Evolutionary conservation across 2,113 vertebrate species (phyloP).

Genomic region (Choloepus hoffmanni): DNA sequence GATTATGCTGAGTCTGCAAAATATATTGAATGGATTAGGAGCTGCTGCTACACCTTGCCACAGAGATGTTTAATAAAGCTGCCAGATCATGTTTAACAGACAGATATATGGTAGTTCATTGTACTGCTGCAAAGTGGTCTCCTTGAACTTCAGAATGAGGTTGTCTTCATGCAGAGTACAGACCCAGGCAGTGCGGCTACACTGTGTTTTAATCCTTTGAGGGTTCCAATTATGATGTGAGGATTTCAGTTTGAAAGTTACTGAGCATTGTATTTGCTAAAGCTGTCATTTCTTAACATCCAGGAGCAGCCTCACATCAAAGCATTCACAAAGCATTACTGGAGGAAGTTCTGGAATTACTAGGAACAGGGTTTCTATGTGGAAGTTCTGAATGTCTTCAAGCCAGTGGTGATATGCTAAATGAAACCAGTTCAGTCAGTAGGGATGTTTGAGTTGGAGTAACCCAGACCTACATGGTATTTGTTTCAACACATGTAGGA

Average conservation of each 20-base stretch:
- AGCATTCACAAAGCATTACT: constrained; percentile 87
- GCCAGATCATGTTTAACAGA: constrained; percentile 93
- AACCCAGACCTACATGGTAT: constrained; percentile 95
- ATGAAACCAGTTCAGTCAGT: constrained; percentile 93
- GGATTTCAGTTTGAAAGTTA: constrained; percentile 92
- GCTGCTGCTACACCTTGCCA: constrained; percentile 90
- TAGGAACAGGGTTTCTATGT: constrained; percentile 93
- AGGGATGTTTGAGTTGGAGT: constrained; percentile 94
- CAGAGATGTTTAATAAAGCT: constrained; percentile 95
- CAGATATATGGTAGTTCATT: constrained; percentile 95
- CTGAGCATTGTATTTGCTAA: constrained; percentile 93
- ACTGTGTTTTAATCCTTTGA: constrained; percentile 97
- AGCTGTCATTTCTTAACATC: constrained; percentile 87
- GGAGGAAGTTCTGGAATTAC: constrained; percentile 93
- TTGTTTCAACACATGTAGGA: constrained; percentile 92
- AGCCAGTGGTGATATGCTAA: constrained; percentile 95
- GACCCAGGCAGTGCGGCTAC: constrained; percentile 95
- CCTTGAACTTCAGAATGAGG: constrained; percentile 95
- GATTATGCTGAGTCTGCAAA: constrained; percentile 94
- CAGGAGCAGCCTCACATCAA: constrained; percentile 85
- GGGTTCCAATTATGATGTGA: constrained; percentile 93
- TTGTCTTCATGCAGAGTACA: constrained; percentile 93
- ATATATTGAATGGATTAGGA: constrained; percentile 92
- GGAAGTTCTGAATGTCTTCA: constrained; percentile 94
- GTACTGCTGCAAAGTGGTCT: constrained; percentile 95